These are phyloP conservation scores for Oenanthe oenanthe DNA, from an alignment of 2,113 vertebrate species.

Conservation along the genomic window DNA sequence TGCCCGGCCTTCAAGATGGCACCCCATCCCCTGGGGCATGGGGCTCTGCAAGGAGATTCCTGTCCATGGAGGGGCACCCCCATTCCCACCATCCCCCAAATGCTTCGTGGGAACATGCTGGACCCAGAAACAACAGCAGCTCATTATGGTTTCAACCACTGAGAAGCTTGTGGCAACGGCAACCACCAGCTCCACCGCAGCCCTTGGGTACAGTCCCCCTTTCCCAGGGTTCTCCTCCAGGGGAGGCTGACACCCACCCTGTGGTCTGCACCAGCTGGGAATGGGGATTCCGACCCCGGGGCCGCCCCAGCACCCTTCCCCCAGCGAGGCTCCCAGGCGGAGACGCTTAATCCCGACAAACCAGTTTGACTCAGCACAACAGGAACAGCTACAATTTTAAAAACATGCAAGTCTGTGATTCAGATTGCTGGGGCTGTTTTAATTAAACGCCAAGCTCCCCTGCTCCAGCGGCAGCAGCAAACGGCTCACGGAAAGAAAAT, in stretches of 20 bases:
- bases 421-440: conserved; percentile 77
- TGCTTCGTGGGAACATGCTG: background rate
- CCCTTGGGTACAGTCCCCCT: background rate
- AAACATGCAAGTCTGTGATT: conserved; percentile 81
- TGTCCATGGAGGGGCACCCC: background rate
- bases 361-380: conserved; percentile 84
- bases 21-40: background rate
- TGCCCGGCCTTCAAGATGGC: background rate
- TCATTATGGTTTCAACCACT: background rate
- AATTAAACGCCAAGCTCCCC: conserved; percentile 74
- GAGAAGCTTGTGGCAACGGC: background rate
- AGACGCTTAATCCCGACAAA: conserved; percentile 80
- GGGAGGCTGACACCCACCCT: background rate
- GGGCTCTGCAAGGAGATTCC: background rate
- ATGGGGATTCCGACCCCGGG: background rate
- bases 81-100: background rate
- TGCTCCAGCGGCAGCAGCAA: conserved; percentile 53
- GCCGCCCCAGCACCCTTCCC: conserved; percentile 26
- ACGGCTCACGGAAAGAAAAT: conserved; percentile 56
- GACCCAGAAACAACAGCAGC: background rate
- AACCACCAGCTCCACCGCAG: background rate
- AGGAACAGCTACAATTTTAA: conserved; percentile 80
- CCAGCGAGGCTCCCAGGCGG: conserved; percentile 37
- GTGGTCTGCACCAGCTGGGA: background rate
- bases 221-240: background rate